Conservation (phyloP, 2,797 vertebrate genomes). For the Austrolebias charrua region DNA sequence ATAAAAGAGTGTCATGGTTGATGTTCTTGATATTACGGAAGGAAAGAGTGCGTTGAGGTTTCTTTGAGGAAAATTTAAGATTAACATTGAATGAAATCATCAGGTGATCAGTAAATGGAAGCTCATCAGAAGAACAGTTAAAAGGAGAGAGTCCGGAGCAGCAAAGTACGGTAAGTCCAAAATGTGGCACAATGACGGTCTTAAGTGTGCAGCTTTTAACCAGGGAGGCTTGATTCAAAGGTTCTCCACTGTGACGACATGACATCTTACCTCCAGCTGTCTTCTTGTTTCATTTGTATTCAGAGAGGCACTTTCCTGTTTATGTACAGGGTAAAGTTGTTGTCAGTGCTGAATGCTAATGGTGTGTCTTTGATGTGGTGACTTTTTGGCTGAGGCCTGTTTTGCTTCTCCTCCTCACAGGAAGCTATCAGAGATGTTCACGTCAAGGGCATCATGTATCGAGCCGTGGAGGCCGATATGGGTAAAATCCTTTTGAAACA, state of each 20-base stretch:
- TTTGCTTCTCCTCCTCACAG: constrained; percentile 73
- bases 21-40: no score
- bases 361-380: constrained; percentile 30
- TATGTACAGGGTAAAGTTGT: constrained; percentile 51
- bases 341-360: constrained; percentile 58
- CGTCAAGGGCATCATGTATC: constrained; percentile 96
- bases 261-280: constrained; percentile 46
- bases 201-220: constrained; percentile 15
- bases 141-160: no score
- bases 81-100: no score
- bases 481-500: constrained; percentile 77
- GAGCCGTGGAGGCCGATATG: constrained; percentile 94
- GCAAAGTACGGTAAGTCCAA: no score
- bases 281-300: constrained; percentile 66
- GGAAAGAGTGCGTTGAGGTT: no score
- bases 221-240: constrained; percentile 21
- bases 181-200: no score
- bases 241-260: constrained; percentile 38
- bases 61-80: no score
- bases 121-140: no score
- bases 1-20: no score
- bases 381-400: constrained; percentile 49
- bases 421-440: constrained; percentile 96
- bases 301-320: constrained; percentile 39
- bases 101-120: no score